Base-by-base conservation (phyloP, 1,140 invertebrate genomes). In the Spodoptera frugiperda region DNA sequence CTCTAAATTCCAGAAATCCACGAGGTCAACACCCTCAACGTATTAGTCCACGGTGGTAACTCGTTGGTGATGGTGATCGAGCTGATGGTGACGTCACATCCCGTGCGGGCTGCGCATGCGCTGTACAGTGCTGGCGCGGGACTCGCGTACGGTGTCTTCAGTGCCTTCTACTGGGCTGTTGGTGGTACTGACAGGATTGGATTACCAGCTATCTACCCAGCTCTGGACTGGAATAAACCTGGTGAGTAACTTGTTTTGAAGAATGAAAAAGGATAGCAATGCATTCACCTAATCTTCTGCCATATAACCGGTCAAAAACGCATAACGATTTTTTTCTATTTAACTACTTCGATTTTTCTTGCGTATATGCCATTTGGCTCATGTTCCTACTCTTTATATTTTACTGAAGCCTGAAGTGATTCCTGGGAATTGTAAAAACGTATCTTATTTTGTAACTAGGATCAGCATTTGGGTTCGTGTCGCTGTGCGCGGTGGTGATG, bases 11-110 rank as follows among this genome's bases (percentile, higher is more conserved):
- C 84, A 94, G 93, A 87, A 51, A 94, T 95, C n/a, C 95, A 96
- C 80, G 80, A 89, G 11, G 82, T 96, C 0, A 96, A 96, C 83
- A 93, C 95, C 0, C 90, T 97, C 1, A 97, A 97, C 86, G 91
- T 97, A 3, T 91, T 97, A 53, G 95, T 96, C 0, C 98, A 98
- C 87, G 96, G 95, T 9, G 95, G 95, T 71, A 98, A 98, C 92
- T 96, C 96, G 5, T 71, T 97, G 14, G 91, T 97, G 30, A 97
- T 98, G 95, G 82, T 97, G 1, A 72, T 96, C 3, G 97, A 98
- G 89, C 82, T 98, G n/a, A 95, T 94, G 54, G 91, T 98, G 11
- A 96, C 96, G 3, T 82, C 92, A 54, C 95, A 97, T 81, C 97
- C 97, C 0, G 91, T 97, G 39, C 94, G 95, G 17, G 81, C 97